Evolutionary conservation across 2,113 vertebrate species (phyloP), one percentile per base, ranked within the genome.

Genomic region (Oryzias javanicus): DNA sequence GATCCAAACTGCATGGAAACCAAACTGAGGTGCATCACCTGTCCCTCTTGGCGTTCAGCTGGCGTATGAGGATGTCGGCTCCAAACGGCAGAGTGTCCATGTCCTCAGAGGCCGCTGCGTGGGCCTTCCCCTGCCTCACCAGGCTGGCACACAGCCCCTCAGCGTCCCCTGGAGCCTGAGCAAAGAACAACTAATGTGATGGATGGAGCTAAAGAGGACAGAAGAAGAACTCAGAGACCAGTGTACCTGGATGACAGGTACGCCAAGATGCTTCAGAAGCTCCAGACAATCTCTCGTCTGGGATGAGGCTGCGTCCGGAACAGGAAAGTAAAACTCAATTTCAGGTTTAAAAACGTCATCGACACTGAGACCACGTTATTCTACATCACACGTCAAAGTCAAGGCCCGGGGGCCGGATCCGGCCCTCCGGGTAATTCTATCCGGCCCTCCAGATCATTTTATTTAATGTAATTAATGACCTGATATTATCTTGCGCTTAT

Each of bases 1-100:
- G 17, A 45, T 16, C 42, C 42, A 16, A 45, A 45, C 14, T 45
- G 15, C 14, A 15, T 14, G 13, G 6, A 14, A 45, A 45, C 14
- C 13, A 27, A 27, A 27, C 25, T 27, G 25, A 27, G 25, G 25
- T 35, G 8, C 29, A 19, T 72, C 49, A 92, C 93, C 86, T 71
- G 35, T 79, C 61, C 59, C 17, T 89, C 44, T 88, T 91, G 17
- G 89, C 83, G 6, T 86, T 91, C 1, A 94, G 72, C 18, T 92
- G 89, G 6, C 93, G 91, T 35, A 94, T 83, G 2, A 94, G 81
- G 60, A 82, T 4, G 15, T 18, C 74, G 22, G 86, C 89, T 35
- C 92, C 93, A 27, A 94, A 94, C 0, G 92, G 88, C 72, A 94
- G 71, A 0, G 92, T 91, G 76, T 94, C 93, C 93, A 94, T 92